Base-by-base conservation (phyloP, 35 echinoderm and acorn worm species). In the Diadema setosum region DNA sequence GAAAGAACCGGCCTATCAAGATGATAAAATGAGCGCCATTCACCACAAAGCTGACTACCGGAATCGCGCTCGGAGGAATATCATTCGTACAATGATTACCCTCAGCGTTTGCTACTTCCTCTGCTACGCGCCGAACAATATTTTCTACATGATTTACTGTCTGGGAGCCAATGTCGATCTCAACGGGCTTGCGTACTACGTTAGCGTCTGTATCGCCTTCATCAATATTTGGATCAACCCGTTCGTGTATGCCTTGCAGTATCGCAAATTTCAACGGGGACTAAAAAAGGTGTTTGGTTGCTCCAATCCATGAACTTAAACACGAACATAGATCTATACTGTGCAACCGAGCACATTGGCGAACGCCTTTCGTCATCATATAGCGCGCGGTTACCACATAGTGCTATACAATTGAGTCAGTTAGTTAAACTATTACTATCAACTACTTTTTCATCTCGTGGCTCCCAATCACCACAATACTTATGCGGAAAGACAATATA, bases 151-250 rank as follows among this genome's bases (percentile, higher is more conserved):
- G 2, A 39, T 45, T 5, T 91, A 84, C 61, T 86, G 59, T 9
- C n/a, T 91, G 21, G 89, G 82, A 1, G 82, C 25, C 1, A 8
- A 20, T 29, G 14, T 91, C 16, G 45, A 91, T 35, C 57, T 91
- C 20, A 45, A 17, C 21, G 46, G 81, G n/a, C 48, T 43, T 30
- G 74, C 45, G 26, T 91, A 91, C 42, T 52, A 85, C 32, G 40
- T 65, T 11, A 50, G 50, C 23, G 83, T 92, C 3, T 20, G 45
- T 18, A 45, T 92, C 21, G 64, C 52, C 5, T 86, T 92, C 49
- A 56, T 55, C 17, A 92, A 92, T 49, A 81, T 59, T 14, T 81
- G 90, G 35, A 46, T 92, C 18, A 92, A 92, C 34, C 89, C 89
- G 5, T 85, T 91, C 37, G 58, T 91, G 9, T 91, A 91, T 58